phyloP scores from a whole-genome alignment of 2,113 vertebrate genomes.

The Smithornis capensis region DNA sequence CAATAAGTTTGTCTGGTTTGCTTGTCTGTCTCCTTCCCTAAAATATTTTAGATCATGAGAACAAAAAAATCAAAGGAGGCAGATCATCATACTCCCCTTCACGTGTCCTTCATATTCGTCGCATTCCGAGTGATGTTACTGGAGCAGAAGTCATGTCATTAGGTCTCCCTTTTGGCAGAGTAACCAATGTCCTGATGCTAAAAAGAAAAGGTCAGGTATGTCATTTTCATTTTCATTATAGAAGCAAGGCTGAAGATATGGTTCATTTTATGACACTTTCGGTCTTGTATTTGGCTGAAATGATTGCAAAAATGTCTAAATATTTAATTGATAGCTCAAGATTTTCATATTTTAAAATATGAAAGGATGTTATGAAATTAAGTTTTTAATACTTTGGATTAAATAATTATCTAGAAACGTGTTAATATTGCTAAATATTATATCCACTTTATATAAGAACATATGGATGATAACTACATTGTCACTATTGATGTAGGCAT shows the following conservation, averaged over 20 bases:
- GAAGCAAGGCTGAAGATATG: not conserved
- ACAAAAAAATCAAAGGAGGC: constrained; percentile 76
- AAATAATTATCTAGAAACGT: not conserved
- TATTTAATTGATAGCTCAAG: not conserved
- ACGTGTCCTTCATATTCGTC: constrained; percentile 83
- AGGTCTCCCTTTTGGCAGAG: constrained; percentile 86
- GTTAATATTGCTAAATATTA: not conserved
- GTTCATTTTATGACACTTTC: not conserved
- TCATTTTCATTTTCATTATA: not conserved
- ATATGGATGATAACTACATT: not conserved
- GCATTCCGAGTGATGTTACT: constrained; percentile 79
- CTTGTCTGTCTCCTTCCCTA: not conserved
- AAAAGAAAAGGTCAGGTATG: constrained; percentile 84
- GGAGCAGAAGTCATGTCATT: constrained; percentile 82
- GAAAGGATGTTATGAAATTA: not conserved
- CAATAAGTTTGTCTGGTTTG: not conserved
- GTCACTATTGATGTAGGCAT: not conserved
- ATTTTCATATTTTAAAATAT: not conserved
- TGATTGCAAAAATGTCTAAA: not conserved
- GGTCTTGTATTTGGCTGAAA: not conserved
- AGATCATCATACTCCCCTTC: constrained; percentile 71
- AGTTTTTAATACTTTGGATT: not conserved
- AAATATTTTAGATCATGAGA: constrained; percentile 76
- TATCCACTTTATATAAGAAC: not conserved
- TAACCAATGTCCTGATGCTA: constrained; percentile 86